These are phyloP conservation scores for Drosophila novamexicana DNA, from an alignment of 1,140 invertebrate genomes.

Conservation along the genomic window DNA sequence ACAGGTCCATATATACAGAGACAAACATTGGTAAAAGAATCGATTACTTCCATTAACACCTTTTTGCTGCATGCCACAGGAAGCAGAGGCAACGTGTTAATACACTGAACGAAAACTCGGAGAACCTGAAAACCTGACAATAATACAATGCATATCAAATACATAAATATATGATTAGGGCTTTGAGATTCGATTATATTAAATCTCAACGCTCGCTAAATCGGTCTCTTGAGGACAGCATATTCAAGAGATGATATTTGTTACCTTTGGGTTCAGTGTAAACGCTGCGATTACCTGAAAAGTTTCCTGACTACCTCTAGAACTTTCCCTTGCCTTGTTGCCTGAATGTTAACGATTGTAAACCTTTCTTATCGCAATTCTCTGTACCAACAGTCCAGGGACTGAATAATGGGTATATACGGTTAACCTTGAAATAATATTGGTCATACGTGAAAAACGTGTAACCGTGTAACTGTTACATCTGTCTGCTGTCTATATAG, in stretches of 20 bases:
- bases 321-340: constrained; percentile 4
- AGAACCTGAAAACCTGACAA: neutral
- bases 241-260: too few relatives aligned
- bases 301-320: neutral
- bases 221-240: neutral
- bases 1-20: neutral
- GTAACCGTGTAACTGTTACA: constrained; percentile 1
- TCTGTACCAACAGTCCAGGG: constrained; percentile 11
- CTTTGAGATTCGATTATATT: neutral
- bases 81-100: constrained; percentile 20
- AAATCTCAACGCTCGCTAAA: neutral
- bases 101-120: constrained; percentile 24
- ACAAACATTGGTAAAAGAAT: constrained; percentile 35
- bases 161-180: neutral
- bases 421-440: constrained; percentile 43
- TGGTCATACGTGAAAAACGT: constrained; percentile 25
- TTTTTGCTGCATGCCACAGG: constrained; percentile 19
- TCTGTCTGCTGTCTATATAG: neutral
- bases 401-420: neutral
- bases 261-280: neutral
- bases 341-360: constrained; percentile 7
- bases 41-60: constrained; percentile 51
- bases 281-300: constrained; percentile 16
- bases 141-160: too few relatives aligned
- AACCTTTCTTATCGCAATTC: constrained; percentile 48